Conservation (phyloP, 2,888 invertebrate species). For the Mesoligia furuncula region DNA sequence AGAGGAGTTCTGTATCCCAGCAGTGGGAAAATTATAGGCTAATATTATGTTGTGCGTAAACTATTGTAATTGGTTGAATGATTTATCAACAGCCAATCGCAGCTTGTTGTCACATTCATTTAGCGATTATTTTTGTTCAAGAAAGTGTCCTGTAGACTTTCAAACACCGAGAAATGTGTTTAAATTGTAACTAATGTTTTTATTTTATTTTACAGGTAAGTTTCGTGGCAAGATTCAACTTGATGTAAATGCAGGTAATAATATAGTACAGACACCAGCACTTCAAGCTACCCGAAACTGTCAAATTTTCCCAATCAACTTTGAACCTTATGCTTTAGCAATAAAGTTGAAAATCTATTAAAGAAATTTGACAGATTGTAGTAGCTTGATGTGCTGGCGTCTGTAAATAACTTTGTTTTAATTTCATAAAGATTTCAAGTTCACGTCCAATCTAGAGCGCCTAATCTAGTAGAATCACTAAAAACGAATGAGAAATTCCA, state of each 20-base stretch:
- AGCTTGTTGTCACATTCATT: neutral
- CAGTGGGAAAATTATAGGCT: neutral
- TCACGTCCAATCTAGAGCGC: neutral
- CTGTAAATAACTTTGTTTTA: neutral
- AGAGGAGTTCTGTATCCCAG: neutral
- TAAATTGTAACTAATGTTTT: constrained; percentile 1
- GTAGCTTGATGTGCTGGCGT: too few relatives aligned
- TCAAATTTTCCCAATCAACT: too few relatives aligned
- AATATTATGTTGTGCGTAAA: neutral
- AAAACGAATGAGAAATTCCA: neutral
- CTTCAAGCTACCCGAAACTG: too few relatives aligned
- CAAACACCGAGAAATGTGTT: neutral
- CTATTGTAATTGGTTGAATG: neutral
- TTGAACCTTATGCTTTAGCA: too few relatives aligned
- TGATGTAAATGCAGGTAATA: constrained; percentile 42
- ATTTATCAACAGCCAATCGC: neutral
- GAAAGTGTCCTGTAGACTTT: neutral
- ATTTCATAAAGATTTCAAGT: neutral
- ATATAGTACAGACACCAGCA: neutral
- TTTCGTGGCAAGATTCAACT: constrained; percentile 49
- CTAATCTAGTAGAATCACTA: neutral
- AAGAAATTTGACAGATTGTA: too few relatives aligned
- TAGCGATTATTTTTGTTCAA: neutral
- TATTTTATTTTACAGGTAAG: constrained; percentile 56
- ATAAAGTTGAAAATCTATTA: too few relatives aligned